Evolutionary conservation across 2,113 vertebrate species (phyloP).

Genomic region (Elephantulus edwardii): DNA sequence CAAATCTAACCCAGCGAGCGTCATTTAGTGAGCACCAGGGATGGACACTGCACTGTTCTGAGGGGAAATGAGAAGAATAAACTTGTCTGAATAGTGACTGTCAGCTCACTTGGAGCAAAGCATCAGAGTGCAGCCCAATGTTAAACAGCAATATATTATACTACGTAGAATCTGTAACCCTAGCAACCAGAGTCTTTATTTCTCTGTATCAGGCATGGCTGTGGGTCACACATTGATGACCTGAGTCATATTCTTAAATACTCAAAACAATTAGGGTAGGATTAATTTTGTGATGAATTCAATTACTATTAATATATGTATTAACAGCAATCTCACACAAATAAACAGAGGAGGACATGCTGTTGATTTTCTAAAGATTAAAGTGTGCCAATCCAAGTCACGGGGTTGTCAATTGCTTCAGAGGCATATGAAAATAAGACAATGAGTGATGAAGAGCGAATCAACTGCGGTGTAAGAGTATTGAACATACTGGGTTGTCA

Average conservation of each 20-base stretch:
- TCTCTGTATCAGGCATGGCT: background rate
- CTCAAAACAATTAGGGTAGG: background rate
- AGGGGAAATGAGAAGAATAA: background rate
- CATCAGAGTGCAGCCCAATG: background rate
- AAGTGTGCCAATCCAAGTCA: no score
- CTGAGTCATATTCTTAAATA: background rate
- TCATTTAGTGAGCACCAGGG: background rate
- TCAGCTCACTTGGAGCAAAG: background rate
- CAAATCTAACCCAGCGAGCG: background rate
- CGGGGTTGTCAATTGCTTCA: no score
- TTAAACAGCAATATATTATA: slow-evolving; percentile 23
- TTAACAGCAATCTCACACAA: background rate
- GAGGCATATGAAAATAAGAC: no score
- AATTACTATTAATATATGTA: background rate
- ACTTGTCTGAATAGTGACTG: background rate
- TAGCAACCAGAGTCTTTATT: background rate
- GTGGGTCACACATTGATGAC: background rate
- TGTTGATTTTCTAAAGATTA: no score
- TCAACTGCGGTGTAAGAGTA: no score
- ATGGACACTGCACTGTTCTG: background rate
- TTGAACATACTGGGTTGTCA: no score
- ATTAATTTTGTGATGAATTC: slow-evolving; percentile 11
- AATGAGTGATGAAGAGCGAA: no score
- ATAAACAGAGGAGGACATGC: background rate
- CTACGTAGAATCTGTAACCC: background rate